Percentiles rank a stretch among this genome's conserved stretches.
Conservation (phyloP, 2,797 vertebrate species). For the Schizopygopsis malacanthus region DNA sequence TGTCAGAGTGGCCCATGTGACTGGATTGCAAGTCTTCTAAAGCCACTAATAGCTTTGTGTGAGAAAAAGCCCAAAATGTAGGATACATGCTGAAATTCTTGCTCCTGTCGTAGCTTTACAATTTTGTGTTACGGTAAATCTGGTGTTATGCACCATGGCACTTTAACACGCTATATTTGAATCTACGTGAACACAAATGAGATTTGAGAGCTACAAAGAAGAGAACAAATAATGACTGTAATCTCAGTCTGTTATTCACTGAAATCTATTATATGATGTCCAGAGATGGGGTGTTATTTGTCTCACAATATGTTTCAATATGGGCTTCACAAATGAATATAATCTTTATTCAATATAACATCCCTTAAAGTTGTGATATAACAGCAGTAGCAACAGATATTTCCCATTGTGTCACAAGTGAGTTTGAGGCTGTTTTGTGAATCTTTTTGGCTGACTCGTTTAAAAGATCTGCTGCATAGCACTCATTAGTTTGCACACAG, state of each 20-base stretch:
- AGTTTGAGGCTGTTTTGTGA: neutral
- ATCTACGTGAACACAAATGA: conserved; percentile 9
- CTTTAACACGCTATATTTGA: neutral
- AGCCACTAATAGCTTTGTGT: neutral
- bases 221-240: neutral
- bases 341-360: neutral
- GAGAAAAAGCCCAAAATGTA: neutral
- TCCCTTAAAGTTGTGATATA: neutral
- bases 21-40: neutral
- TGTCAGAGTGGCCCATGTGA: neutral
- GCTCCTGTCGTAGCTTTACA: neutral
- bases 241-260: neutral
- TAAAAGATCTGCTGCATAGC: neutral
- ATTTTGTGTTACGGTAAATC: conserved; percentile 14
- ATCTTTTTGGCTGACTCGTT: neutral
- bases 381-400: neutral
- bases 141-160: neutral
- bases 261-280: neutral
- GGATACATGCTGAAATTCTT: neutral
- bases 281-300: neutral
- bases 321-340: neutral
- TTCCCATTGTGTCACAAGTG: neutral
- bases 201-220: neutral
- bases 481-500: neutral
- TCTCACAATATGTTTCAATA: neutral